Percentiles rank a stretch among this genome's conserved stretches.
phyloP scores from a whole-genome alignment of 1,140 invertebrate species.

The Drosophila eugracilis region DNA sequence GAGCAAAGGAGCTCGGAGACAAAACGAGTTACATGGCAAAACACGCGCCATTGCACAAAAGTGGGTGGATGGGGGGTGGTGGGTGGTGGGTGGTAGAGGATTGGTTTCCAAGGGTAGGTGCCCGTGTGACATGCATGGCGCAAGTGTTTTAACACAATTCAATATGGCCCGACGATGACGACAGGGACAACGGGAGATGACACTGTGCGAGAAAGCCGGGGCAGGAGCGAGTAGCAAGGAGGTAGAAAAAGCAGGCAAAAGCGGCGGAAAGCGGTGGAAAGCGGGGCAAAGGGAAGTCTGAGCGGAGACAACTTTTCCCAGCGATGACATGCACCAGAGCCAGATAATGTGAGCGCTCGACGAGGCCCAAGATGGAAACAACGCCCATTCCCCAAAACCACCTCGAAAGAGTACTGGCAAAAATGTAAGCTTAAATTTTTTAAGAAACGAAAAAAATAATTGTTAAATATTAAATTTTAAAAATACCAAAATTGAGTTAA shows the following conservation, averaged over 20 bases:
- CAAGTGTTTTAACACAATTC: slow-evolving; percentile 82
- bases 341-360: slow-evolving; percentile 62
- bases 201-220: slow-evolving; percentile 13
- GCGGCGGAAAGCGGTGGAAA: background rate
- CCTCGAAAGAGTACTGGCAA: background rate
- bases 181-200: slow-evolving; percentile 46
- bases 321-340: slow-evolving; percentile 66
- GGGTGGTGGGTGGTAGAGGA: background rate
- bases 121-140: slow-evolving; percentile 62
- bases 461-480: too few species aligned
- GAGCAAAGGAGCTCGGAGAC: slow-evolving; percentile 11
- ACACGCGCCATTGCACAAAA: slow-evolving; percentile 63
- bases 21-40: slow-evolving; percentile 67
- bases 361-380: slow-evolving; percentile 35
- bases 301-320: slow-evolving; percentile 61
- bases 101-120: slow-evolving; percentile 11
- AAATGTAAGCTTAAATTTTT: background rate
- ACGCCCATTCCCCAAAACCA: background rate
- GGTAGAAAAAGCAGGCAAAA: too few species aligned
- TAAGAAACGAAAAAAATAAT: background rate
- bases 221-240: too few species aligned
- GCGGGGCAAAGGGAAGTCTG: slow-evolving; percentile 31
- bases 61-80: background rate
- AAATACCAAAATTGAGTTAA: too few species aligned
- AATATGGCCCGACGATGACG: slow-evolving; percentile 70